These are phyloP conservation scores for Meda fulgida DNA, from an alignment of 2,797 vertebrate species.

Conservation along the genomic window DNA sequence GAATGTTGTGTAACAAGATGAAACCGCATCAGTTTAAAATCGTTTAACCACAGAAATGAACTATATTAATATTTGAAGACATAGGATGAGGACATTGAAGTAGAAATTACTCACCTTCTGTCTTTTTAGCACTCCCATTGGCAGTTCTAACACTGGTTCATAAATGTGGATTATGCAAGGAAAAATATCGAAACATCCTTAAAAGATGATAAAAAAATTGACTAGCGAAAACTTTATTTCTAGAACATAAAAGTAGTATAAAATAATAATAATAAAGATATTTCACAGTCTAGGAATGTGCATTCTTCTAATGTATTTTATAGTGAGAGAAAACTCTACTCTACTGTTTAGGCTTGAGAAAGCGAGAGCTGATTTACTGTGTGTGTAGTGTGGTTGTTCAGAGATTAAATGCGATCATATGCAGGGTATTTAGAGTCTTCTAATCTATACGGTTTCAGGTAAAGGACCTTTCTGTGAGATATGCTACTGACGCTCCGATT, in stretches of 20 bases:
- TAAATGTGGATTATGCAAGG: neutral
- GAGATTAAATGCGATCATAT: neutral
- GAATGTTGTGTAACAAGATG: too few species aligned
- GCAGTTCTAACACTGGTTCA: neutral
- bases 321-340: neutral
- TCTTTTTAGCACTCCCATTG: neutral
- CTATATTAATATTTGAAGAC: too few species aligned
- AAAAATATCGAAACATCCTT: neutral
- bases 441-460: constrained; percentile 61
- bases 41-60: too few species aligned
- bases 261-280: neutral
- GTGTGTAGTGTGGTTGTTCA: neutral
- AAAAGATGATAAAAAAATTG: neutral
- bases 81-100: too few species aligned
- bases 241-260: neutral
- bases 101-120: too few species aligned
- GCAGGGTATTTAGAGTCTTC: constrained; percentile 5
- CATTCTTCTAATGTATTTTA: neutral
- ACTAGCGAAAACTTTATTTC: neutral
- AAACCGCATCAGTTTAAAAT: too few species aligned
- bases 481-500: constrained; percentile 71
- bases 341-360: too few species aligned
- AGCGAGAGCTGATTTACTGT: neutral
- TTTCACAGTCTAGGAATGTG: neutral
- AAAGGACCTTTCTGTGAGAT: constrained; percentile 68